Evolutionary conservation across 2,797 vertebrate genomes (phyloP).

Genomic region (Mycteria americana): DNA sequence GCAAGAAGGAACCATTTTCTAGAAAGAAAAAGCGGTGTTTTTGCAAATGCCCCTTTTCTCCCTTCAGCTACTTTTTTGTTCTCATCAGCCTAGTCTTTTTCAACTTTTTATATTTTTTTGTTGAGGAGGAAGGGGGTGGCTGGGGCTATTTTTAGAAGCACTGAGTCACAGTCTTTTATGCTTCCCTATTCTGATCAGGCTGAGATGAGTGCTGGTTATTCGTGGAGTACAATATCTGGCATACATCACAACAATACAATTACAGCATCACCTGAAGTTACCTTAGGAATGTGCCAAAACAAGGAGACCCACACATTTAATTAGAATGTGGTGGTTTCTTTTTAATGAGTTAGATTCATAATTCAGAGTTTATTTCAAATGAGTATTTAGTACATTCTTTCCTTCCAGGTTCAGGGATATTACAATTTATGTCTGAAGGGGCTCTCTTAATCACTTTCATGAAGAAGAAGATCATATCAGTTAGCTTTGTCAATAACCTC

Average conservation of each 20-base stretch:
- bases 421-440: neutral
- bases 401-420: neutral
- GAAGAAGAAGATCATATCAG: neutral
- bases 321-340: neutral
- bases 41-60: neutral
- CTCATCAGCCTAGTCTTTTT: neutral
- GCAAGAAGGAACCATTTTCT: neutral
- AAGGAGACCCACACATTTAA: neutral
- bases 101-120: neutral
- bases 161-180: constrained; percentile 15
- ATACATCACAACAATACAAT: neutral
- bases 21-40: neutral
- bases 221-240: neutral
- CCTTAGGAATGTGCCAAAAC: neutral
- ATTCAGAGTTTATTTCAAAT: neutral
- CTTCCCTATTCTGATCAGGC: neutral
- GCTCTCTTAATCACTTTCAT: neutral
- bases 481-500: neutral
- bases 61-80: neutral
- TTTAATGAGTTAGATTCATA: neutral
- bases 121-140: neutral
- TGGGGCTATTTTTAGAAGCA: neutral
- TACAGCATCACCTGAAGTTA: constrained; percentile 1
- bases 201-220: neutral
- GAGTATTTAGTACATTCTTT: neutral